These are phyloP conservation scores for Zoanthus sociatus DNA, from an alignment of 92 coral and sea anemone species.

Conservation along the genomic window DNA sequence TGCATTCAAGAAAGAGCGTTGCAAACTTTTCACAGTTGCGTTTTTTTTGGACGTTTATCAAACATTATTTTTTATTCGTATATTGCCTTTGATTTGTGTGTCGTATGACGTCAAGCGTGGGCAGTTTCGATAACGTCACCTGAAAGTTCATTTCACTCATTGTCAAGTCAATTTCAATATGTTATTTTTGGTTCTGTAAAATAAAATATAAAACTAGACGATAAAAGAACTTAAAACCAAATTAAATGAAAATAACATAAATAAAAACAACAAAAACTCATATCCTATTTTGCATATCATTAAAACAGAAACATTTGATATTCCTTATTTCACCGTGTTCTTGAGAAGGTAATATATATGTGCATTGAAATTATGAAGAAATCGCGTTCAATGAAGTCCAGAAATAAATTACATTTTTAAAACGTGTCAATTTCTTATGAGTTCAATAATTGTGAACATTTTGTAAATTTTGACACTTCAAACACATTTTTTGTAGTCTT, in stretches of 20 bases:
- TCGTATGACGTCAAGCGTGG: constrained; percentile 45
- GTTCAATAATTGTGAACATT: too few relatives aligned
- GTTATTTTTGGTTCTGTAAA: background rate
- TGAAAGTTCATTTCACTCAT: background rate
- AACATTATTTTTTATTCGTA: background rate
- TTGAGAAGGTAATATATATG: too few relatives aligned
- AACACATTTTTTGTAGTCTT: too few relatives aligned
- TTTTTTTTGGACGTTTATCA: background rate
- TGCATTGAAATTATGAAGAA: too few relatives aligned
- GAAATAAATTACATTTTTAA: too few relatives aligned
- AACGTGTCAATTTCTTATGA: too few relatives aligned
- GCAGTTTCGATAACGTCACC: constrained; percentile 24
- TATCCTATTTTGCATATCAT: too few relatives aligned
- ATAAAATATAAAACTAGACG: background rate
- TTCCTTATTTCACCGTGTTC: too few relatives aligned
- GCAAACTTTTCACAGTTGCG: background rate
- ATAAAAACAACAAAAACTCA: background rate
- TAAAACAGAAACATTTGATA: too few relatives aligned
- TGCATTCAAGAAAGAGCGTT: background rate
- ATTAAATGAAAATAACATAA: background rate
- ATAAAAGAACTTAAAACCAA: background rate
- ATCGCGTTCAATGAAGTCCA: too few relatives aligned
- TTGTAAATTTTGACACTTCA: too few relatives aligned
- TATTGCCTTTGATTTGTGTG: background rate
- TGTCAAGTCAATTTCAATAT: background rate